These are phyloP conservation scores for Cossypha caffra DNA, from an alignment of 2,797 vertebrate species.

Conservation along the genomic window DNA sequence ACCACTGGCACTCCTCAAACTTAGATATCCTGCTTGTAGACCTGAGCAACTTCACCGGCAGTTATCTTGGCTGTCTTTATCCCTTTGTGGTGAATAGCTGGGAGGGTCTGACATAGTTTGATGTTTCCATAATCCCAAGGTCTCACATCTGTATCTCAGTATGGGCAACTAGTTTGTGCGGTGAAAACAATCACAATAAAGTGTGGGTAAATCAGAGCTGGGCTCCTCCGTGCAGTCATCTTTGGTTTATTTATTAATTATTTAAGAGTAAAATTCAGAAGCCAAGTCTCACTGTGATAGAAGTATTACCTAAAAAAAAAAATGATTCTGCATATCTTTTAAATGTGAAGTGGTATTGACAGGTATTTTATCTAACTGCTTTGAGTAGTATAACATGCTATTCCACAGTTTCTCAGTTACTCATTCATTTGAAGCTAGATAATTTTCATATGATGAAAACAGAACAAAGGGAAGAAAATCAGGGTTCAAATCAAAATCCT, in stretches of 20 bases:
- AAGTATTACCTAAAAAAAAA: background rate
- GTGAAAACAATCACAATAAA: background rate
- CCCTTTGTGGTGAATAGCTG: background rate
- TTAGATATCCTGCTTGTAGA: background rate
- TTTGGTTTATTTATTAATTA: background rate
- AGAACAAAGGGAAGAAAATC: background rate
- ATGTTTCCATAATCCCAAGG: background rate
- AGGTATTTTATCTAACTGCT: background rate
- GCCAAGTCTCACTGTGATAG: background rate
- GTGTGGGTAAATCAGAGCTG: background rate
- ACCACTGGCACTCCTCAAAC: background rate
- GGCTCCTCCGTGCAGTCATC: background rate
- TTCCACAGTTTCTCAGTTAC: background rate
- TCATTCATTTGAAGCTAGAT: background rate
- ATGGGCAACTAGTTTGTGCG: background rate
- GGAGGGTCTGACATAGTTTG: background rate
- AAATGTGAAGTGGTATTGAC: background rate
- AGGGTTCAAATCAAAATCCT: background rate
- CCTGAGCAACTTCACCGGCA: background rate
- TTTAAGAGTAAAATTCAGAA: background rate
- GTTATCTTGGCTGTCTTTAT: background rate
- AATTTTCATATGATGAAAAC: background rate
- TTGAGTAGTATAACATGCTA: background rate
- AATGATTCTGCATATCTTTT: background rate
- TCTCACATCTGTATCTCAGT: background rate